Evolutionary conservation across 1,140 invertebrate genomes (phyloP).

Genomic region (Pentalonia nigronervosa): DNA sequence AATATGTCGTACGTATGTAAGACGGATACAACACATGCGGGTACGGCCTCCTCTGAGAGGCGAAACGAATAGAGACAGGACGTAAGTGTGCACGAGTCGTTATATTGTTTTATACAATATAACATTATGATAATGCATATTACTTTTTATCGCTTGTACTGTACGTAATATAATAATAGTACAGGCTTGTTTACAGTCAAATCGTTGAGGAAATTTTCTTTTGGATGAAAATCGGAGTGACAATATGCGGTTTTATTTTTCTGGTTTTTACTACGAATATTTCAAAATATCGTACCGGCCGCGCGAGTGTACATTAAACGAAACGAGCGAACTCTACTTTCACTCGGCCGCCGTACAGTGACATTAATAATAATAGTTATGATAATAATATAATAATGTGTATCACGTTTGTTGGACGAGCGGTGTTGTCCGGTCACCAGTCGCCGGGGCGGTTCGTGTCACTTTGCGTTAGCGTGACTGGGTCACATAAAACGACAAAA

Average conservation of each 20-base stretch:
- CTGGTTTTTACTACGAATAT: not conserved
- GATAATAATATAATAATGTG: not conserved
- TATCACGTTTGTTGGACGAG: not conserved
- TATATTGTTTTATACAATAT: not conserved
- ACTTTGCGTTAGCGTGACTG: not conserved
- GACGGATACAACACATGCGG: no score
- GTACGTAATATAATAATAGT: not conserved
- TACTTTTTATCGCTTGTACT: not conserved
- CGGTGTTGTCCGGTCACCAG: not conserved
- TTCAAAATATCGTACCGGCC: not conserved
- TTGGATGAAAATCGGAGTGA: not conserved
- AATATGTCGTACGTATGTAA: no score
- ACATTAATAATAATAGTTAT: not conserved
- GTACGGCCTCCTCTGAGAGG: not conserved
- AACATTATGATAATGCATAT: not conserved
- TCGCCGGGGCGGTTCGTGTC: not conserved
- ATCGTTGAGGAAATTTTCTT: not conserved
- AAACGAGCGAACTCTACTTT: not conserved
- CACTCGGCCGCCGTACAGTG: not conserved
- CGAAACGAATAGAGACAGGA: not conserved
- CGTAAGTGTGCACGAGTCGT: not conserved
- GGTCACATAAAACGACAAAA: not conserved
- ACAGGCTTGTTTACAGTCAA: not conserved
- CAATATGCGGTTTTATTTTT: not conserved
- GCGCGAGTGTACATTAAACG: not conserved